Conservation (phyloP, 2,888 invertebrate genomes). For the Ethmia dodecea region DNA sequence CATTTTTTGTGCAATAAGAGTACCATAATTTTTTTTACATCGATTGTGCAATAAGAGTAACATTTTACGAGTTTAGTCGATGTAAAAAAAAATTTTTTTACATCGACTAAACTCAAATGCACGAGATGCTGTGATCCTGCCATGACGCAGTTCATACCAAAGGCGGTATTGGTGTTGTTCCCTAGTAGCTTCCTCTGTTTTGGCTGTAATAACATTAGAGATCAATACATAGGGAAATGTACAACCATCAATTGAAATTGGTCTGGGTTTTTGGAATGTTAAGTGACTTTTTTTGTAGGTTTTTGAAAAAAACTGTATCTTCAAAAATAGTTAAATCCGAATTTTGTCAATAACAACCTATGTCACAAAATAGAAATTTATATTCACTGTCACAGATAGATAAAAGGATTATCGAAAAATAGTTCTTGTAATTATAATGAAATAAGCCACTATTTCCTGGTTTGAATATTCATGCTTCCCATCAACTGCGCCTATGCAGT, state of each 20-base stretch:
- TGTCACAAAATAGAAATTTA: constrained; percentile 9
- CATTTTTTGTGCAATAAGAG: not conserved
- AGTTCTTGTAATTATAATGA: constrained; percentile 15
- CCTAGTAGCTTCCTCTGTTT: not conserved
- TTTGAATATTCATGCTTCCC: constrained; percentile 16
- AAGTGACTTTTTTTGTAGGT: constrained; percentile 10
- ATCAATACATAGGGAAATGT: not conserved
- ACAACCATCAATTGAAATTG: not conserved
- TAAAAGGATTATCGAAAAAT: constrained; percentile 1
- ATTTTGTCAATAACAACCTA: constrained; percentile 10
- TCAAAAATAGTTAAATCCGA: constrained; percentile 9
- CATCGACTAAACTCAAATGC: not conserved
- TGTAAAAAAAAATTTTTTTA: no score
- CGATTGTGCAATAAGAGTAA: no score
- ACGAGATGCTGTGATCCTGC: not conserved
- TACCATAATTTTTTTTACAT: not conserved
- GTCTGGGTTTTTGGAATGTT: constrained; percentile 5
- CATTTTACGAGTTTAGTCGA: no score
- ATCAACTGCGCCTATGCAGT: constrained; percentile 17
- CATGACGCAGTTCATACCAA: not conserved
- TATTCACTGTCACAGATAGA: constrained; percentile 8
- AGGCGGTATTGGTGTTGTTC: not conserved
- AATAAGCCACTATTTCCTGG: constrained; percentile 8
- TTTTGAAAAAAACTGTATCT: constrained; percentile 7
- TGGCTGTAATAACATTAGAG: not conserved